These are phyloP conservation scores for Sylvilagus floridanus DNA, from an alignment of 2,797 vertebrate genomes.

Conservation along the genomic window DNA sequence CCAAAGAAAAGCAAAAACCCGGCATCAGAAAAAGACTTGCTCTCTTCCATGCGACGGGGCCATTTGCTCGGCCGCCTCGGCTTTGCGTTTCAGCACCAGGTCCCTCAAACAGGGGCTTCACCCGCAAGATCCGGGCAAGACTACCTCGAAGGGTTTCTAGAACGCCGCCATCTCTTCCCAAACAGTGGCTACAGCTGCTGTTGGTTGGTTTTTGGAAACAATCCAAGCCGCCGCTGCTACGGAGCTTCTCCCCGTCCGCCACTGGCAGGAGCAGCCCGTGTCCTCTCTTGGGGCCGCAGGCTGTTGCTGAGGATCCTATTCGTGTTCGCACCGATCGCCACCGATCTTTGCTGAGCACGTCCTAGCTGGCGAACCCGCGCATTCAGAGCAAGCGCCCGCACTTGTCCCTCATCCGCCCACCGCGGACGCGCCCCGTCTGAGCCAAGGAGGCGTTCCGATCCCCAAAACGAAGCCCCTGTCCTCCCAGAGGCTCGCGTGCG, in stretches of 20 bases:
- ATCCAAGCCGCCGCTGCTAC: accelerated
- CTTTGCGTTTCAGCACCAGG: accelerated
- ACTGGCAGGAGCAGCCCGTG: neutral
- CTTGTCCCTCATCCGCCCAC: neutral
- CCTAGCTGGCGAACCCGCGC: neutral
- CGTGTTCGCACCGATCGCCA: neutral
- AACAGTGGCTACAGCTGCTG: too few species aligned
- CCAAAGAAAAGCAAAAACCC: neutral
- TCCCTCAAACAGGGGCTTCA: neutral
- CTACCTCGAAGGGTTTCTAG: neutral
- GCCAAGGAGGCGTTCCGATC: too few species aligned
- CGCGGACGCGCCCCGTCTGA: too few species aligned
- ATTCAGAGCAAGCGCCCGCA: too few species aligned
- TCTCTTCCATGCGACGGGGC: accelerated
- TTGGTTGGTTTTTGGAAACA: neutral
- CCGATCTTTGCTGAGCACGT: neutral
- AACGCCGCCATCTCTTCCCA: neutral
- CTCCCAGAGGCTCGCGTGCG: neutral
- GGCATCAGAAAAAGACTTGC: neutral
- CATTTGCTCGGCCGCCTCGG: neutral
- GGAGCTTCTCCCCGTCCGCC: accelerated
- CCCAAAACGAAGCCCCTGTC: accelerated
- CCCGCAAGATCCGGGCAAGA: neutral
- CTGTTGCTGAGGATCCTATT: neutral
- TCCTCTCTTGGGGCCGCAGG: neutral